Evolutionary conservation across 2,888 invertebrate genomes (phyloP), one percentile per base, ranked within the genome.

Genomic region (Erpobdella octoculata): DNA sequence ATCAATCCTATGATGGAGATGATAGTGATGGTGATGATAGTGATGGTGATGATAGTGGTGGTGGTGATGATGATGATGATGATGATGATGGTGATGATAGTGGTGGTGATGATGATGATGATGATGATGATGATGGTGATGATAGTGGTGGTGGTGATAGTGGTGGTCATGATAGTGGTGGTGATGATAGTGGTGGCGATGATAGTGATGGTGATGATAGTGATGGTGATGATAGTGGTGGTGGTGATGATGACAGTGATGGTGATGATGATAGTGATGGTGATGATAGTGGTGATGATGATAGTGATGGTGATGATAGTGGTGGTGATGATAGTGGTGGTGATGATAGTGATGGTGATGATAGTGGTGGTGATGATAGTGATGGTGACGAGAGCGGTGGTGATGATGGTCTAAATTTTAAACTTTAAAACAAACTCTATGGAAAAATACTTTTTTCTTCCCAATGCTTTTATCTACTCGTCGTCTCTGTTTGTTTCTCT

Each of bases 271-370:
- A 46, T 46, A n/a, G n/a, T 46, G 18, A 1, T 5, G 38, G 21
- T 67, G 41, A 67, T 67, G 67, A 41, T 41, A 46, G 46, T 67
- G 67, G 46, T 41, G 67, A 67, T 67, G 67, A 67, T 41, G 67
- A 67, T 67, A 46, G 46, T 67, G 67, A 68, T 38, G 68, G 48
- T 46, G 38, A 48, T 41, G 38, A 41, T 48, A 48, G 9, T 38
- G 5, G 48, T 68, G 48, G 28, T 18, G 46, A 68, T 46, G 68
- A 68, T 46, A 48, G 33, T 9, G 53, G 8, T 53, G n/a, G 28
- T 53, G 53, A 53, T 53, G 53, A 53, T 53, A 28, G 8, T 53
- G 53, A 3, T 53, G 53, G 8, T 28, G 62, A 28, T 62, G 62
- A 28, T 28, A 33, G n/a, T 62, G 62, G 9, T 62, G 31, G 28